Base-by-base conservation (phyloP, 2,113 vertebrate species). In the Mandrillus leucophaeus region DNA sequence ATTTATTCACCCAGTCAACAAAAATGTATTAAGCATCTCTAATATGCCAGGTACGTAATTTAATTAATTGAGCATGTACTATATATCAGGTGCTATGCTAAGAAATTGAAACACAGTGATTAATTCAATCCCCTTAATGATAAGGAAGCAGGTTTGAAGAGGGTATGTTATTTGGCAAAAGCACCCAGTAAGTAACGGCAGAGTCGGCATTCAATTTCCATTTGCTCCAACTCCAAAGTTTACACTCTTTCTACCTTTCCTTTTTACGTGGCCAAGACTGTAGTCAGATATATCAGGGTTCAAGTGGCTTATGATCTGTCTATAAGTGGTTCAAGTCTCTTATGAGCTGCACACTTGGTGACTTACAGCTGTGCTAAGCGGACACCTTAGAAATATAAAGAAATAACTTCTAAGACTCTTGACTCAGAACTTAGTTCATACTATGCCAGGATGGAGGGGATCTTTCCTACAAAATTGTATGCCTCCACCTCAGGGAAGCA, bases 401-500 rank as follows among this genome's bases (percentile, higher is more conserved):
- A 91, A 87, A 55, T 84, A 79, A 88, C 95, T 98, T 96, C 57
- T 48, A 95, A n/a, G 73, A 73, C 81, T 95, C 97, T 96, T 93
- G 61, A 96, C 92, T 97, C 25, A 64, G 86, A 94, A 91, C 88
- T 95, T 97, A 94, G 50, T 95, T 48, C 82, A 52, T 78, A 96
- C 95, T 17, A 95, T 95, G 55, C 96, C 95, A 40, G 40, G 89
- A 70, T 32, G 18, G 93, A 30, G 27, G 61, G 27, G 12, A 64
- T 30, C 12, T 30, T 64, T 5, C 27, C 30, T 14, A 64, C 61
- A 64, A 64, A 64, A 64, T 32, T 64, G 80, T 50, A 35, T 40
- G 0, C 1, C 27, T 90, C 43, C 50, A 61, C 59, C 4, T 52
- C 79, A 2, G 30, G 66, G 32, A 81, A 78, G 72, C 12, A 57